Base-by-base conservation (phyloP, 2,113 vertebrate genomes). In the Nothocercus julius region DNA sequence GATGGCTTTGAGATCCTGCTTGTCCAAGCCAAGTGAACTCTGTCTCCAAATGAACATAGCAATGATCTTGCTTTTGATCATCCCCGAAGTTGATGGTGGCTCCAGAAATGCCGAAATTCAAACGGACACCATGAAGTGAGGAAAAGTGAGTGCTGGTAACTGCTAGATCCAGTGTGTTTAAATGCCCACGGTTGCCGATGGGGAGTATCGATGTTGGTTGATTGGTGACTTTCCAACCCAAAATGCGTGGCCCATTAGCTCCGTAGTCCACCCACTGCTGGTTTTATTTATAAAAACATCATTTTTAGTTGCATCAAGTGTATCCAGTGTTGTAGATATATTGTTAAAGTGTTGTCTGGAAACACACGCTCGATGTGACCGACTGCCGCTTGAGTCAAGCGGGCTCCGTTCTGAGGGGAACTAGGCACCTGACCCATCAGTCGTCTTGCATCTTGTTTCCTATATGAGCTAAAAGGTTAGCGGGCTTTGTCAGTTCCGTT, bases 351-450 rank as follows among this genome's bases (percentile, higher is more conserved):
- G 17, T 25, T 19, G 13, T 51, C n/a, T 53, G 69, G 47, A 36
- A 47, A 51, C 45, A 24, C 68, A 19, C 18, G 15, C 18, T 27
- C 25, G 45, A 12, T 13, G n/a, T 53, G 47, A 47, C 34, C 4
- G 49, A 6, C 7, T 24, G 19, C 58, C 28, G 25, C 28, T 16
- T 16, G 42, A 30, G 38, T 19, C 64, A 20, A 25, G 24, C 27
- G 20, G 44, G 8, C 69, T 87, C 44, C 27, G 32, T 59, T 54
- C 34, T 4, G 0, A 20, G 27, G 72, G 17, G 16, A 56, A 5
- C 9, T n/a, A 17, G 7, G 9, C 6, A 1, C 59, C 2, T 2
- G 59, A 61, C 77, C 53, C 40, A 11, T 21, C n/a, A 0, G 0
- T 38, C 11, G 2, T 18, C 28, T 36, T 6, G 28, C 36, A 30